Evolutionary conservation across 2,113 vertebrate species (phyloP), one percentile per base, ranked within the genome.

Genomic region (Hiodon tergisus): DNA sequence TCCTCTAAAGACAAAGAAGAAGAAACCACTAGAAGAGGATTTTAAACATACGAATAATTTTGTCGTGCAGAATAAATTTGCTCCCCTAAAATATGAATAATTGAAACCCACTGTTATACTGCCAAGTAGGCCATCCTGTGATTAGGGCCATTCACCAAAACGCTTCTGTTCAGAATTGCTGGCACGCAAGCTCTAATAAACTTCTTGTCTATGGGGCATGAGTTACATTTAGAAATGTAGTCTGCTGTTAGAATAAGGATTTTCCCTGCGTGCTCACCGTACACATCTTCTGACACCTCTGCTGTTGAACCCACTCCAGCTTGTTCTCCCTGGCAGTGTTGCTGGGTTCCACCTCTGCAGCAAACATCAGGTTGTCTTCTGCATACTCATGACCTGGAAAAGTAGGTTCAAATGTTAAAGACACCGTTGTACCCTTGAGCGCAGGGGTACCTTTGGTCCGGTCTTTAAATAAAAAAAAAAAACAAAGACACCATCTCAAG

Each of bases 321-420:
- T 97, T 97, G 87, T 86, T 90, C 83, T 95, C 92, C 63, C 94
- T 84, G 76, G 82, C 80, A 69, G 80, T 55, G 76, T 97, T 98
- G 78, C 87, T 89, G 0, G 92, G 91, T 81, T 98, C 96, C 76
- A 97, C 90, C 76, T 94, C 91, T 5, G 90, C 92, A 55, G 95
- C 95, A 17, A 99, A 99, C 81, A 90, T 90, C 81, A 99, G 89
- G 80, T 98, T 98, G 82, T 98, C 96, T 77, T 94, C 93, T 0
- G 97, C 95, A 0, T 99, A 99, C 76, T 99, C 97, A 0, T 98
- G 96, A 71, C 96, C 97, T 98, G 80, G 6, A 2, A 74, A 47
- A 78, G 0, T 71, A 11, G 67, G 59, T 14, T 31, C 8, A 48
- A 74, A 74, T 65, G 5, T 62, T 16, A 78, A 69, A 75, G 14